Percentiles rank a stretch among this genome's conserved stretches.
These are phyloP conservation scores for Centropus bengalensis DNA, from an alignment of 2,113 vertebrate genomes.

Conservation along the genomic window DNA sequence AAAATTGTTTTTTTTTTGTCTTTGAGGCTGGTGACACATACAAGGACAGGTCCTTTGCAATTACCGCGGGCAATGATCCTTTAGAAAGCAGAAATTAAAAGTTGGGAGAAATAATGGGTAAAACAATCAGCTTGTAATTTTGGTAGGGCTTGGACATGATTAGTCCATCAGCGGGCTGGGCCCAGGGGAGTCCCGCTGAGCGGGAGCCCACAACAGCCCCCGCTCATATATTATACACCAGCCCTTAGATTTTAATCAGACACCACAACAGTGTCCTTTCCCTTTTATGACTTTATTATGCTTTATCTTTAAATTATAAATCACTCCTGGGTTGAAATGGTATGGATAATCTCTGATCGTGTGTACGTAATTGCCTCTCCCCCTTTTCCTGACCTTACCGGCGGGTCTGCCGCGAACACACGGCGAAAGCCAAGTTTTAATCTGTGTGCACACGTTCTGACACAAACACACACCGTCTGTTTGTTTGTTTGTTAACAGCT, in stretches of 20 bases:
- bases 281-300: constrained; percentile 76
- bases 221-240: constrained; percentile 52
- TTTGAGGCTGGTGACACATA: constrained; percentile 79
- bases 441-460: neutral
- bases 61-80: constrained; percentile 96
- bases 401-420: neutral
- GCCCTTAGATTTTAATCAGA: constrained; percentile 77
- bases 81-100: constrained; percentile 95
- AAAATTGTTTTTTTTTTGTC: constrained; percentile 69
- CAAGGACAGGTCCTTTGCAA: constrained; percentile 93
- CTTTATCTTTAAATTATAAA: constrained; percentile 84
- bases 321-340: constrained; percentile 70
- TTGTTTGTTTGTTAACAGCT: neutral
- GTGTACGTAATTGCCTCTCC: constrained; percentile 66
- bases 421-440: neutral
- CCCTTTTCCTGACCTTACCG: constrained; percentile 37
- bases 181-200: constrained; percentile 70
- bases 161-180: constrained; percentile 84
- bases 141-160: constrained; percentile 83
- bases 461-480: neutral
- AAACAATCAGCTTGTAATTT: constrained; percentile 89
- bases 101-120: constrained; percentile 92
- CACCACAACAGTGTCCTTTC: constrained; percentile 74
- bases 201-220: constrained; percentile 34
- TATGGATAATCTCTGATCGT: constrained; percentile 64